Evolutionary conservation across 1,140 invertebrate species (phyloP), one percentile per base, ranked within the genome.

Genomic region (Trachelipus rathkii): DNA sequence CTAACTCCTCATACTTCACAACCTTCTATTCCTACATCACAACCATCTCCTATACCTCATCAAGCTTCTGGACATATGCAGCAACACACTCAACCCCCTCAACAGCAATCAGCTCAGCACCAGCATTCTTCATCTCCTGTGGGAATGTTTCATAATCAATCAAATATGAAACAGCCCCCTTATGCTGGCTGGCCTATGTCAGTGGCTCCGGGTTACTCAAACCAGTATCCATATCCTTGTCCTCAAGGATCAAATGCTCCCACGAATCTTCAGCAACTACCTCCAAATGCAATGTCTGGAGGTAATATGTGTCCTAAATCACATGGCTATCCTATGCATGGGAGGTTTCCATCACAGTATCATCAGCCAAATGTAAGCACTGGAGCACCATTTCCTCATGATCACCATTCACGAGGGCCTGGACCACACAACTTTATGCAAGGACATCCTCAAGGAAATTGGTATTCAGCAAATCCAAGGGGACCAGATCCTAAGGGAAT

Each of bases 1-100:
- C 21, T 74, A 76, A 21, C 77, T 70, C 44, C 74, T 68, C 13
- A 11, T 44, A 44, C 72, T 60, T 50, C 73, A 74, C 10, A 73
- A 74, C 43, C 23, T 19, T 0, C 60, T 43, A 15, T 72, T 73
- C n/a, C 21, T 33, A 33, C 33, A 33, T 33, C 50, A 13, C 76
- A 77, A 23, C 72, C 73, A 23, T 68, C 60, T 6, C 46, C 72
- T 24, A n/a, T 24, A 71, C 77, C 73, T 21, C 68, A 19, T 0
- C 71, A 53, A 23, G 69, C 67, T 66, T 33, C 19, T 19, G 15
- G 45, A 73, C 72, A 73, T 21, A n/a, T 9, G 13, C 72, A 73
- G 72, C 77, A 71, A 46, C 46, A 46, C 46, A 21, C 53, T 33
- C 71, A 72, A 33, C 69, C 70, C 71, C 75, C 21, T 11, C 68